These are phyloP conservation scores for Chamaea fasciata DNA, from an alignment of 2,113 vertebrate genomes.

Conservation along the genomic window DNA sequence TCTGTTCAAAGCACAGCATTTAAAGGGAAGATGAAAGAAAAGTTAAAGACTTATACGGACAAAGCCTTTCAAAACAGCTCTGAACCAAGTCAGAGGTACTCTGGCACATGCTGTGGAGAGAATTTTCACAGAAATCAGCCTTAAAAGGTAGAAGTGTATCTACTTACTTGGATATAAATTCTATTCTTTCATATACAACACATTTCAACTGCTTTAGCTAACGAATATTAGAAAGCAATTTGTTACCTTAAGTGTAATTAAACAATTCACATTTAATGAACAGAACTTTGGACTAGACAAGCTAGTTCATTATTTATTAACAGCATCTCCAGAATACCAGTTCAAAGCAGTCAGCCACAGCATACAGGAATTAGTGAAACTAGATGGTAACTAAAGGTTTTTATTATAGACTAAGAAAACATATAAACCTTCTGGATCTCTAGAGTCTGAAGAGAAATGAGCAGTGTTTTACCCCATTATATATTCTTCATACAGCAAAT, in stretches of 20 bases:
- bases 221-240: neutral
- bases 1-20: neutral
- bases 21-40: neutral
- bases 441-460: neutral
- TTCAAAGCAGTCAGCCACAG: neutral
- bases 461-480: neutral
- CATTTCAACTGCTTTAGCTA: neutral
- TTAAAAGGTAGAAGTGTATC: constrained; percentile 23
- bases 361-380: neutral
- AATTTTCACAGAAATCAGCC: neutral
- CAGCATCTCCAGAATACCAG: neutral
- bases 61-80: neutral
- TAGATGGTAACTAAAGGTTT: neutral
- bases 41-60: neutral
- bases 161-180: neutral
- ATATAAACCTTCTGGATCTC: neutral
- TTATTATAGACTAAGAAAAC: neutral
- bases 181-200: neutral
- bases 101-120: neutral
- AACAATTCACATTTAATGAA: neutral
- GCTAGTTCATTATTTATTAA: neutral
- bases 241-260: neutral
- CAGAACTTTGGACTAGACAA: neutral
- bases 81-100: neutral
- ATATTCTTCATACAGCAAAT: neutral